Base-by-base conservation (phyloP, 30 jellyfish, hydroid and myxozoan genomes). In the Chrysaora quinquecirrha region DNA sequence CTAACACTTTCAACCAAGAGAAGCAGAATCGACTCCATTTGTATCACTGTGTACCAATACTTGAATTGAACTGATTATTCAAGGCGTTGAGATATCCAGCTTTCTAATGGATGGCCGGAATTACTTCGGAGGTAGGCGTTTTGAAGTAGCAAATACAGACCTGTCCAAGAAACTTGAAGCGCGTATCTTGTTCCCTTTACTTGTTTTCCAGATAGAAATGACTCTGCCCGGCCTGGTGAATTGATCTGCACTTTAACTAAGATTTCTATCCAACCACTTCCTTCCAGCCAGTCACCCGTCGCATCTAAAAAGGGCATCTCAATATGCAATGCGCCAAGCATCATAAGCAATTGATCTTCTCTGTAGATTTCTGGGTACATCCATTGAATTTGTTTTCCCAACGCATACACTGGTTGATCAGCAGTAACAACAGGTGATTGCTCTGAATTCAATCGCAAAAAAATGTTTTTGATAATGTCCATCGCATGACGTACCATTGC, bases 401-500 rank as follows among this genome's bases (percentile, higher is more conserved):
- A 32, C 30, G 81, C 72, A 30, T 69, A 69, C 1, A 31, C 72
- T 1, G 81, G 81, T 21, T 69, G 81, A 69, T 69, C 81, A 12
- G 81, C 81, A 2, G 81, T 69, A 1, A 69, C 63, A 16, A 69
- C 72, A 4, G 64, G 81, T 2, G 69, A 14, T 35, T 27, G 63
- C 30, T 4, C 30, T 1, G 81, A 32, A 69, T 69, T 69, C 69
- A 69, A 3, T 30, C 2, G 65, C 22, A 69, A 33, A 6, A 43
- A 25, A 14, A 69, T 31, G 20, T 30, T 25, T 21, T 69, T 69
- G 30, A 69, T 30, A 21, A 69, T 43, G 64, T 30, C 81, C 73
- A 69, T 69, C 6, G 81, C 34, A 43, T 69, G 65, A 32, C 81
- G 81, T 2, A 69, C 81, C 81, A 69, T 69, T 3, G 64, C 81